Evolutionary conservation across 2,888 invertebrate genomes (phyloP).

Genomic region (Teinopalpus imperialis): DNA sequence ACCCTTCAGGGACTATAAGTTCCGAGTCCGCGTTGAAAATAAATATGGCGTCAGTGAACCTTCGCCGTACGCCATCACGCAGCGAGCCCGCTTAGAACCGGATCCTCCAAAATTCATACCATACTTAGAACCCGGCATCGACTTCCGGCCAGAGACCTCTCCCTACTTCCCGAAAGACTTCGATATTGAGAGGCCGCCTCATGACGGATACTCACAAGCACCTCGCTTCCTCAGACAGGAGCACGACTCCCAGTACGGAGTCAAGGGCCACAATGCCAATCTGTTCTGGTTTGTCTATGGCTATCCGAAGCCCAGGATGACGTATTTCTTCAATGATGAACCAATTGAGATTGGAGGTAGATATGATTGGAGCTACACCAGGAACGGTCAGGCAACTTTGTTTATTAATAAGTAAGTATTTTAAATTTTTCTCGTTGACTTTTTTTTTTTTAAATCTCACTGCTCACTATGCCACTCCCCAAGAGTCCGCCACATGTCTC

Average conservation of each 20-base stretch:
- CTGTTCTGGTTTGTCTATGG: conserved; percentile 97
- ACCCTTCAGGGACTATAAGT: conserved; percentile 97
- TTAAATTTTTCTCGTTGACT: no score
- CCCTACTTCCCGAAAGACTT: conserved; percentile 96
- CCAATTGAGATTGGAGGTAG: conserved; percentile 91
- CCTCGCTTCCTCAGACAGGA: conserved; percentile 94
- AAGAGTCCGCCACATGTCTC: no score
- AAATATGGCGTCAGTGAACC: conserved; percentile 98
- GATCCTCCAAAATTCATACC: conserved; percentile 90
- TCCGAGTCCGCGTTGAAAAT: conserved; percentile 97
- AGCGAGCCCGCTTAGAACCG: conserved; percentile 89
- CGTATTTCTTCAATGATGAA: conserved; percentile 93
- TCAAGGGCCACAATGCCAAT: conserved; percentile 94
- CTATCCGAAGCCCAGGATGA: conserved; percentile 97
- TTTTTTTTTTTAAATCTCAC: no score
- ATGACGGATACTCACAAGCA: conserved; percentile 91
- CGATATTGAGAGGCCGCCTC: conserved; percentile 94
- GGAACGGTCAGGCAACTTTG: conserved; percentile 94
- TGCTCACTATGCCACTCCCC: no score
- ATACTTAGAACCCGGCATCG: conserved; percentile 89
- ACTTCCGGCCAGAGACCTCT: conserved; percentile 92
- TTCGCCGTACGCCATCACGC: conserved; percentile 93
- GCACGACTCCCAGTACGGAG: conserved; percentile 93
- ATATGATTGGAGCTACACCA: conserved; percentile 93
- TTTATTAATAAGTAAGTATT: conserved; percentile 90